Base-by-base conservation (phyloP, 2,797 vertebrate species). In the Enteromius thamalakanensis region DNA sequence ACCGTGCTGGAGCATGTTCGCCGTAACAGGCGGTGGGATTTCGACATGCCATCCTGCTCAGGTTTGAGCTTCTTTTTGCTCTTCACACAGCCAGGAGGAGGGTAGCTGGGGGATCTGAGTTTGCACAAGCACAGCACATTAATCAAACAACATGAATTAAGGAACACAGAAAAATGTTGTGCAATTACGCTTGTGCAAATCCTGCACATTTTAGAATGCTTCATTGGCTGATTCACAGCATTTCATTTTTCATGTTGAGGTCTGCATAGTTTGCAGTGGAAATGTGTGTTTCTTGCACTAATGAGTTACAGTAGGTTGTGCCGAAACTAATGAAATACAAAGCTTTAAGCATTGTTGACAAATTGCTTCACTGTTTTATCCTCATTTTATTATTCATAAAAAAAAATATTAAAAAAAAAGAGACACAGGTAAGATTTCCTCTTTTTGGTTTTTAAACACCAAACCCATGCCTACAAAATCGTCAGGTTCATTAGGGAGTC, bases 61-160 rank as follows among this genome's bases (percentile, higher is more conserved):
- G 95, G 91, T 88, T 96, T 97, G 86, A 97, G 92, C 86, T 97
- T 97, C 42, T 96, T 94, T 87, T 97, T 97, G 86, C 92, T 96
- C 92, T 97, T 96, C 42, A 95, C 95, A 85, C 96, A 96, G 85
- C 96, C 96, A 23, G 96, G 96, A 89, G 96, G 96, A 88, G 96
- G 96, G 89, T 97, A 97, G 92, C 96, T 97, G 80, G 96, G 96
- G 90, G 96, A 97, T 94, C 96, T 97, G 87, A 78, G 82, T 83
- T 64, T 70, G 67, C 75, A 79, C 55, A 83, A 71, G 53, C 6
- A 55, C 21, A 55, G 47, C 53, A 76, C 42, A 71, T 79, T 68
- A 88, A 79, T 82, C 75, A 85, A 69, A 80, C 77, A 76, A 65
- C 14, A 29, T 17, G 51, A 79, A 58, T n/a, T 55, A 67, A 32